Evolutionary conservation across 2,113 vertebrate genomes (phyloP), one percentile per base, ranked within the genome.

Genomic region (Phyllostomus discolor): DNA sequence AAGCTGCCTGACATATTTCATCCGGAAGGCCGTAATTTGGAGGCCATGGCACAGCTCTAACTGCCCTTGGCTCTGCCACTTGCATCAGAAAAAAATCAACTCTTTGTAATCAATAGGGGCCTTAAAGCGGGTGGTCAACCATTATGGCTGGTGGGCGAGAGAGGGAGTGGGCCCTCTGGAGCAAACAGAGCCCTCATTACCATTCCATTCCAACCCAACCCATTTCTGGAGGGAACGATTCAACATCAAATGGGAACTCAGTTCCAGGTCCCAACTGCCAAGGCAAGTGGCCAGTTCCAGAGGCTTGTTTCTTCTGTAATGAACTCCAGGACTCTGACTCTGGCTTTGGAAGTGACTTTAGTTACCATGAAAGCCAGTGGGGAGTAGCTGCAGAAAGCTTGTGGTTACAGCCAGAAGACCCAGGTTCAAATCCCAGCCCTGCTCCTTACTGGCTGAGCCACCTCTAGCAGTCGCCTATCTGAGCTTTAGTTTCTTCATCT

Each of bases 31-130:
- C 79, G 89, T 96, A 94, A 97, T 97, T 89, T 33, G 48, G 80
- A 79, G 85, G 54, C 52, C 69, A 85, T 20, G 66, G 92, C 95
- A 69, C 54, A 72, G 24, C 35, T 88, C 78, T 96, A 91, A 93
- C 73, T 92, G 93, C 91, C 73, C 35, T 96, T 91, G 93, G 88
- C 94, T 97, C 62, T 28, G 41, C 73, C 38, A 41, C 79, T 93
- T 54, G 54, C 88, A 92, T 54, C 90, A 91, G 80, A 90, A 95
- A 62, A 62, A 85, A 91, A 85, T 94, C 54, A 73, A 86, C 82
- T 79, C 91, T 95, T 86, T 97, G 91, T 97, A 96, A 97, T 96
- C 95, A 96, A 95, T 93, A 95, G 73, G 85, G 62, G 73, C 17
- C 82, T 94, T 94, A 57, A 95, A 54, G n/a, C 93, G 66, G 31